A percentile compares a stretch with the other conserved stretches of the same genome.
phyloP scores from a whole-genome alignment of 2,113 vertebrate species.

The Zosterops lateralis region DNA sequence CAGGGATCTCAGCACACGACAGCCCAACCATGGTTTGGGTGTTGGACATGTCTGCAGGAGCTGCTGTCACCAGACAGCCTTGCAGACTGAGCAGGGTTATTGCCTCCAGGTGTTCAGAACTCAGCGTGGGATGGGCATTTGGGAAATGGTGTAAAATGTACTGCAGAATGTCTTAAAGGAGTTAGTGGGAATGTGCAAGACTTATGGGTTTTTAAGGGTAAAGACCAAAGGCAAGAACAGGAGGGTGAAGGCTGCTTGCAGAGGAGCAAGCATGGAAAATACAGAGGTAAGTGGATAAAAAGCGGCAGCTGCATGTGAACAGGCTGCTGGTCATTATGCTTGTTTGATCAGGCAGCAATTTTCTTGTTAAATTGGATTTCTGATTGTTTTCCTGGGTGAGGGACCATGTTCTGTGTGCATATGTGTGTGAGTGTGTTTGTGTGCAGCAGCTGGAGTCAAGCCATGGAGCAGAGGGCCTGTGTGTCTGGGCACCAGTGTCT shows the following conservation, averaged over 20 bases:
- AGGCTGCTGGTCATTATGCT: neutral
- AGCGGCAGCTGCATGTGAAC: neutral
- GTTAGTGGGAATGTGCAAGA: neutral
- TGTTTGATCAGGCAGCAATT: neutral
- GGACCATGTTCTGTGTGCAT: fast-evolving
- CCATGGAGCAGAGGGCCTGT: fast-evolving
- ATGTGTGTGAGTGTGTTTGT: too few species aligned
- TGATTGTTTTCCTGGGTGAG: neutral
- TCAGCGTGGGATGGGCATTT: neutral
- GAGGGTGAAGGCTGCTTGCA: neutral
- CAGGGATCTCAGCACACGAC: neutral
- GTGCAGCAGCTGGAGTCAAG: neutral
- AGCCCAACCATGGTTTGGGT: fast-evolving
- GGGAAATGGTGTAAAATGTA: neutral
- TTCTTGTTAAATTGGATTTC: neutral
- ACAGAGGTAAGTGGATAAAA: neutral
- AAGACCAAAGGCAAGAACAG: neutral
- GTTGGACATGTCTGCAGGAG: neutral
- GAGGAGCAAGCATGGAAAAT: neutral
- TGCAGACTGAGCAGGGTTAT: neutral
- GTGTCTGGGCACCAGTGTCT: neutral
- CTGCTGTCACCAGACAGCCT: neutral
- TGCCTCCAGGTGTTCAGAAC: neutral
- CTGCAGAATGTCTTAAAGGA: neutral
- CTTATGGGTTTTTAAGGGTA: fast-evolving